Base-by-base conservation (phyloP, 2,888 invertebrate genomes). In the Patella depressa region DNA sequence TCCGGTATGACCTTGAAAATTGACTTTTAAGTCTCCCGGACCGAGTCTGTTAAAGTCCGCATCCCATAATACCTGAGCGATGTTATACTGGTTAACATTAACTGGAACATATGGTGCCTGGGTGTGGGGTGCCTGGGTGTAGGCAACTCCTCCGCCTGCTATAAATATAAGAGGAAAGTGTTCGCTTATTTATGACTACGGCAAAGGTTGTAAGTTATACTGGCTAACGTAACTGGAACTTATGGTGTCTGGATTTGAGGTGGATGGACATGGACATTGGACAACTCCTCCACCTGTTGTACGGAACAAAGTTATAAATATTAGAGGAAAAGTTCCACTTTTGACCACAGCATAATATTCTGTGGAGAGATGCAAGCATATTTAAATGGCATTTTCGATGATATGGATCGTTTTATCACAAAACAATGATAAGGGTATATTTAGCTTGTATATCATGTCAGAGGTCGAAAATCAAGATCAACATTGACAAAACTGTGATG, bases 1-100 rank as follows among this genome's bases (percentile, higher is more conserved):
- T 4, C 75, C 72, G 14, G 79, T 76, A 45, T 77, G 73, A 3
- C 79, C 78, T 69, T 82, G 81, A 15, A 69, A 73, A 59, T 84
- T 83, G 15, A 84, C 72, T 14, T 72, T 65, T 65, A 65, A 14
- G 14, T 65, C 65, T 3, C 5, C 7, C 12, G 65, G 0, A 65
- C 65, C 65, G 24, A 65, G 24, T 24, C 65, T 19, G 65, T 65
- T 65, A 3, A 24, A 11, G 24, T 65, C 65, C 12, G 65, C 65
- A 19, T 65, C 65, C 65, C 65, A 65, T 24, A 65, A 65, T 65
- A 24, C 19, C 17, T 65, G 65, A 65, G 65, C 65, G 11, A 65
- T 65, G 14, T 15, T 24, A 19, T 2, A 3, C 14, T 65, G 19
- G 7, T 24, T 65, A 24, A 19, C 65, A 65, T 19, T 65, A 14